A percentile compares a stretch with the other conserved stretches of the same genome.
Evolutionary conservation across 2,113 vertebrate species (phyloP).

Genomic region (Heloderma charlesbogerti): DNA sequence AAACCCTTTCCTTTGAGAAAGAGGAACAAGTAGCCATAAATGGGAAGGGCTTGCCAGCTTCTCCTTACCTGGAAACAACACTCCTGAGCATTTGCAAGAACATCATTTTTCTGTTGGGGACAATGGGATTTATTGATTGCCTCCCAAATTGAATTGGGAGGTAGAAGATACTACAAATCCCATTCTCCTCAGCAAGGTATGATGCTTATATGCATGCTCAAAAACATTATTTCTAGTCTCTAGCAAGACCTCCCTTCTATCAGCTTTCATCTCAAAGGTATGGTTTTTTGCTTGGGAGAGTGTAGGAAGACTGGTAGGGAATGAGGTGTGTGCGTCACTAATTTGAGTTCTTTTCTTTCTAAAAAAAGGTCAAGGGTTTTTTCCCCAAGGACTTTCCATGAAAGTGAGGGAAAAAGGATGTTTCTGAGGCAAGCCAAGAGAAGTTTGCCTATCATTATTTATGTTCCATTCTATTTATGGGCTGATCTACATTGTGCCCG

Average conservation of each 20-base stretch:
- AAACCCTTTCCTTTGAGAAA: neutral
- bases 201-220: neutral
- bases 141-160: neutral
- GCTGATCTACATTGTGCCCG: too few species aligned
- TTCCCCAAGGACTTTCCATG: neutral
- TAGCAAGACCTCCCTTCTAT: too few species aligned
- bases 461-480: too few species aligned
- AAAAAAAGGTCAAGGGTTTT: neutral
- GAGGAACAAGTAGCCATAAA: neutral
- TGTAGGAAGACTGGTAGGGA: neutral
- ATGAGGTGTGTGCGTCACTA: neutral
- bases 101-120: neutral
- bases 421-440: neutral
- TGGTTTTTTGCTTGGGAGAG: neutral
- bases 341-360: neutral
- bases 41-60: neutral
- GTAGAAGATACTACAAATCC: neutral
- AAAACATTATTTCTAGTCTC: neutral
- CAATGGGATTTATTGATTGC: neutral
- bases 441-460: neutral
- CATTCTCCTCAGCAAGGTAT: neutral
- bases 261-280: neutral
- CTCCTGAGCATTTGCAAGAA: neutral
- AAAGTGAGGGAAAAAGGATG: fast-evolving
- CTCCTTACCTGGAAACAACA: neutral